phyloP scores from a whole-genome alignment of 2,888 invertebrate species.

The Holacanthella duospinosa region DNA sequence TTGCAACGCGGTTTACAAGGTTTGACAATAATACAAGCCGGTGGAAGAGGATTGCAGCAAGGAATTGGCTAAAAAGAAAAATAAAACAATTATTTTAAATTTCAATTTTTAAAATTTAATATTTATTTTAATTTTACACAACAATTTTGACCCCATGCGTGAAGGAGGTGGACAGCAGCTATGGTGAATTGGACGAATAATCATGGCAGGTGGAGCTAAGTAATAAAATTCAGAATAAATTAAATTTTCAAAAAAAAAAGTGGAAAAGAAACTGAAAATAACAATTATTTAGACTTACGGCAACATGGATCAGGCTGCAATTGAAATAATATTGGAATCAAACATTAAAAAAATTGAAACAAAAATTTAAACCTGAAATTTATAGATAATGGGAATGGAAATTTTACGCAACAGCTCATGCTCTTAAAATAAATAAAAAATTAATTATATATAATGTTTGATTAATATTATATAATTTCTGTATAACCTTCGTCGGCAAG shows the following conservation, averaged over 20 bases:
- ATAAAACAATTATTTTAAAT: background rate
- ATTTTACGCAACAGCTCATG: constrained; percentile 1
- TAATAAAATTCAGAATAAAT: background rate
- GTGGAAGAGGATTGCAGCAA: background rate
- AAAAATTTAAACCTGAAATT: background rate
- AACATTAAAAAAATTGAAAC: background rate
- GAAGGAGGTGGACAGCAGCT: background rate
- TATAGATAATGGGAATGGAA: background rate
- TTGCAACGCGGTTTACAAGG: background rate
- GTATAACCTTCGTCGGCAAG: background rate
- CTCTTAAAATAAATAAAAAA: background rate
- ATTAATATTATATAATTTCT: background rate
- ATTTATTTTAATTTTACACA: background rate
- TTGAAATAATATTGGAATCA: no score
- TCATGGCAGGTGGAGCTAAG: background rate
- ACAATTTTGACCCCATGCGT: background rate
- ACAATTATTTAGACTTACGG: background rate
- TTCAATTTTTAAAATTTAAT: no score
- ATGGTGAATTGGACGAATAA: background rate
- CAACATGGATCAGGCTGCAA: constrained; percentile 3
- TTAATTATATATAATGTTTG: background rate
- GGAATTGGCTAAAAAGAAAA: background rate
- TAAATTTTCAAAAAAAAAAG: background rate
- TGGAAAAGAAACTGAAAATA: background rate
- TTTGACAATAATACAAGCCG: background rate